phyloP scores from a whole-genome alignment of 2,113 vertebrate genomes.

The Gallinago media region DNA sequence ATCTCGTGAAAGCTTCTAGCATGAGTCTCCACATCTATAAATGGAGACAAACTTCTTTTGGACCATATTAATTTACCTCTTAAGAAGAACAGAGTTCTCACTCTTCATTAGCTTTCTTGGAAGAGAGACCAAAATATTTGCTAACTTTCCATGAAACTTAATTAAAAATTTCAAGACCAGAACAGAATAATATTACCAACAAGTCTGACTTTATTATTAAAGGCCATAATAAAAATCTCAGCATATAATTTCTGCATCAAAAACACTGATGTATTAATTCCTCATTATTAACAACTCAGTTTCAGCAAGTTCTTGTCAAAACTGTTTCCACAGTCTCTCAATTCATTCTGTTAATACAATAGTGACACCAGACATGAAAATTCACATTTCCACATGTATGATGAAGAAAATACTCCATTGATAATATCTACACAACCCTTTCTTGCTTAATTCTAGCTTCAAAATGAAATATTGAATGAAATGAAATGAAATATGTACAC shows the following conservation, averaged over 20 bases:
- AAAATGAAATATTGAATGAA: background rate
- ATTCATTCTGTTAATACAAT: background rate
- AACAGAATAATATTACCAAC: background rate
- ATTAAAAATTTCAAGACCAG: background rate
- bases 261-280: background rate
- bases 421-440: background rate
- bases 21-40: background rate
- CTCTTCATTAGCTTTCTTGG: background rate
- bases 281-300: background rate
- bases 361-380: background rate
- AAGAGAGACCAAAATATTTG: background rate
- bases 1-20: background rate
- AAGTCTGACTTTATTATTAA: background rate
- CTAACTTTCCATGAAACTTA: background rate
- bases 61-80: accelerated
- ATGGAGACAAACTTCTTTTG: background rate
- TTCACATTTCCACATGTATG: background rate
- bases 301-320: background rate
- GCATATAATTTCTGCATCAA: background rate
- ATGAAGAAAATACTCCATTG: background rate
- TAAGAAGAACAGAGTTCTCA: background rate
- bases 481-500: no score
- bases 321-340: background rate
- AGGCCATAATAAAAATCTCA: background rate
- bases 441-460: background rate